phyloP scores from a whole-genome alignment of 2,797 vertebrate species.

The Lateolabrax maculatus region DNA sequence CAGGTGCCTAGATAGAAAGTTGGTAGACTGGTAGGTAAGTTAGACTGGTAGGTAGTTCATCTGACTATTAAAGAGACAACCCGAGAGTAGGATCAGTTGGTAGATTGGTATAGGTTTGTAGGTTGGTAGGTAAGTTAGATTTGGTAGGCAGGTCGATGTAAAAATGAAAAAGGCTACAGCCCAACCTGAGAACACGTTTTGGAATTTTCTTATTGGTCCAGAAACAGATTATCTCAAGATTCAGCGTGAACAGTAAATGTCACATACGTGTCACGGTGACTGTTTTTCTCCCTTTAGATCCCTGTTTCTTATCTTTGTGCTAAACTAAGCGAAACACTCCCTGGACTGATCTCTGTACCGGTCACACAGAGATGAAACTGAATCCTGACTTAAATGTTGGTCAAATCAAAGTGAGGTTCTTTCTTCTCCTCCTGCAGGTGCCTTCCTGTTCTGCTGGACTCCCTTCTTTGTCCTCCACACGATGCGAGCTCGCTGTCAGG shows the following conservation, averaged over 20 bases:
- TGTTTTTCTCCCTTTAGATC: neutral
- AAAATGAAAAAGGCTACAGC: neutral
- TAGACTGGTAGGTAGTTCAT: neutral
- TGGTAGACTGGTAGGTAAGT: neutral
- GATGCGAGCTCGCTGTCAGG: slow-evolving; percentile 88
- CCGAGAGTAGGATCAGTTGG: no score
- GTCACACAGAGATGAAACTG: neutral
- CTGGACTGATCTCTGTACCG: neutral
- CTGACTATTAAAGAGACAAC: no score
- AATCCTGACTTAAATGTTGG: neutral
- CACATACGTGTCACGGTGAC: neutral
- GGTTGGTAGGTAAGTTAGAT: neutral
- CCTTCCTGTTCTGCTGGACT: slow-evolving; percentile 97
- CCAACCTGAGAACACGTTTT: neutral
- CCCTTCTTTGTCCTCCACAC: slow-evolving; percentile 97
- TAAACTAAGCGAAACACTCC: neutral
- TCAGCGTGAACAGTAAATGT: neutral
- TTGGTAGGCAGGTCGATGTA: neutral
- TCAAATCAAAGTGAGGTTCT: neutral
- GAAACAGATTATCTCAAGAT: neutral
- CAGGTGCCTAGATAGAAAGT: neutral
- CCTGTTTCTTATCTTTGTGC: neutral
- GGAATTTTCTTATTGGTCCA: neutral
- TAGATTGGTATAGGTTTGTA: neutral
- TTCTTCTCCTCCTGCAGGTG: slow-evolving; percentile 79